Percentiles rank a stretch among this genome's conserved stretches.
Evolutionary conservation across 2,113 vertebrate genomes (phyloP).

Genomic region (Heterochromis multidens): DNA sequence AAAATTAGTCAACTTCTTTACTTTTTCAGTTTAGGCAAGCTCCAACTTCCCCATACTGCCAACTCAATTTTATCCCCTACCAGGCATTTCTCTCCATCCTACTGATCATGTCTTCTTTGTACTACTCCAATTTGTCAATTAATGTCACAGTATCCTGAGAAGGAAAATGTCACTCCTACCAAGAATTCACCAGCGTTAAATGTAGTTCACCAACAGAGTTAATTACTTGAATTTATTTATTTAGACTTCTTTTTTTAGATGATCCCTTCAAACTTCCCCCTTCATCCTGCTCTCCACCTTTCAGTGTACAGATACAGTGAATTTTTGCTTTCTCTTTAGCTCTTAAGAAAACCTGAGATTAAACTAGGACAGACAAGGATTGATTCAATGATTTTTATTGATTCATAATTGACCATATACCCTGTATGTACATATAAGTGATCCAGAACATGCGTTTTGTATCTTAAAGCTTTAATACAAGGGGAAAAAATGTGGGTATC

Average conservation of each 20-base stretch:
- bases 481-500: background rate
- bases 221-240: background rate
- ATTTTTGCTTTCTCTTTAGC: background rate
- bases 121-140: background rate
- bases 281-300: background rate
- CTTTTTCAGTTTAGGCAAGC: background rate
- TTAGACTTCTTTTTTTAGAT: background rate
- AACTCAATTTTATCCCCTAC: fast-evolving
- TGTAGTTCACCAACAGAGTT: background rate
- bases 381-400: no score
- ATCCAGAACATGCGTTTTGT: no score
- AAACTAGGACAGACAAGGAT: background rate
- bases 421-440: no score
- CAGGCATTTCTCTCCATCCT: background rate
- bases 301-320: background rate
- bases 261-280: background rate
- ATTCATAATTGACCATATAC: no score
- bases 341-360: background rate
- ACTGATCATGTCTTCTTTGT: background rate
- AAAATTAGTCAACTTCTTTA: background rate
- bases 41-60: background rate
- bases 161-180: background rate
- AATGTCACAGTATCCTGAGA: background rate
- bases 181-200: background rate
- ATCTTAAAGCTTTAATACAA: background rate